Conservation (phyloP, 2,113 vertebrate species). For the Bagarius yarrelli region DNA sequence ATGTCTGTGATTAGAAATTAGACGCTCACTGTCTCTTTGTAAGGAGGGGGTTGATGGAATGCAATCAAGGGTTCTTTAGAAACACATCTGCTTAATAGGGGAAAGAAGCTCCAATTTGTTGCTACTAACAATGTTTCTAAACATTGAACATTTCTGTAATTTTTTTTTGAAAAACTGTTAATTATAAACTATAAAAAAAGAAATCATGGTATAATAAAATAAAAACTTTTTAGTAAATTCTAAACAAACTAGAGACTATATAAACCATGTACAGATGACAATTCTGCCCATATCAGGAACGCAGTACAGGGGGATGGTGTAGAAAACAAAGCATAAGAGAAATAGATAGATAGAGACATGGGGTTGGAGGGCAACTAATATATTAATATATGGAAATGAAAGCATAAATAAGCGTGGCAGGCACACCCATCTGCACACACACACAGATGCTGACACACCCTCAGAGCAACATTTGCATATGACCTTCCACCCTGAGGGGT, state of each 20-base stretch:
- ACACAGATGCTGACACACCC: constrained; percentile 46
- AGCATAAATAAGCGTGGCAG: constrained; percentile 46
- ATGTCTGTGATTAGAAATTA: constrained; percentile 46
- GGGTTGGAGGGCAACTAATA: constrained; percentile 37
- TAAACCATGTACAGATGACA: neutral
- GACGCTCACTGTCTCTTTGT: constrained; percentile 10
- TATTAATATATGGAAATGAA: constrained; percentile 51
- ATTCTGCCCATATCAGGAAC: constrained; percentile 9
- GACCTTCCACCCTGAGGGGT: constrained; percentile 44
- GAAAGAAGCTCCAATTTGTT: constrained; percentile 41
- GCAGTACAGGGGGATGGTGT: constrained; percentile 21
- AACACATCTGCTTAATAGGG: constrained; percentile 46
- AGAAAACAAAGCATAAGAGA: constrained; percentile 37
- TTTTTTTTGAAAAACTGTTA: neutral
- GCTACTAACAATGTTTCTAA: constrained; percentile 40
- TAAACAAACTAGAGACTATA: constrained; percentile 3
- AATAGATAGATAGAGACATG: constrained; percentile 30
- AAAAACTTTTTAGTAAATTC: constrained; percentile 1
- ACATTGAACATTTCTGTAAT: constrained; percentile 28
- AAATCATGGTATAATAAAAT: neutral
- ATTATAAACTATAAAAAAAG: neutral
- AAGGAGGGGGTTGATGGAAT: constrained; percentile 43
- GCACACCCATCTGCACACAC: constrained; percentile 45
- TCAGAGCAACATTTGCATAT: constrained; percentile 40
- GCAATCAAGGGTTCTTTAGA: constrained; percentile 46